Percentiles rank a stretch among this genome's conserved stretches.
phyloP scores from a whole-genome alignment of 2,113 vertebrate species.

The Passerina amoena region DNA sequence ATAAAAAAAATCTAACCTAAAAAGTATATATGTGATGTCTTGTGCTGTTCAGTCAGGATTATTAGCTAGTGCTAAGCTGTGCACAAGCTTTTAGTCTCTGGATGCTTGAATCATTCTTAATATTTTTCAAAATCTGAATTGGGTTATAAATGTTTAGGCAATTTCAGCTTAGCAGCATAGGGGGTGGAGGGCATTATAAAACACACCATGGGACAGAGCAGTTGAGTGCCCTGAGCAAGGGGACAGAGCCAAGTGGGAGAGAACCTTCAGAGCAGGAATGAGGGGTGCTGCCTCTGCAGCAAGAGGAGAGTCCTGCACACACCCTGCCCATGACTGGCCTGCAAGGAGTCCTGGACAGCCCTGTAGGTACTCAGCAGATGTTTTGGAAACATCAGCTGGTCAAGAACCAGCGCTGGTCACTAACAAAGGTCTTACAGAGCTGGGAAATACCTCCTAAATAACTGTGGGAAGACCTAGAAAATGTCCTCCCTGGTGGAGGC shows the following conservation, averaged over 20 bases:
- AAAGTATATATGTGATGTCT: not conserved
- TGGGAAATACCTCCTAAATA: not conserved
- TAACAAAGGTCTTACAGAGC: not conserved
- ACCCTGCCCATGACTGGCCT: not conserved
- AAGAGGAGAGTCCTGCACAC: not conserved
- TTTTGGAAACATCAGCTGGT: not conserved
- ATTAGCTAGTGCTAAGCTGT: not conserved
- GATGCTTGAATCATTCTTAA: not conserved
- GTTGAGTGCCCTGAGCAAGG: not conserved
- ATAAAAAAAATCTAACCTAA: not conserved
- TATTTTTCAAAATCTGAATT: conserved; percentile 2
- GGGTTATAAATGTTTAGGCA: conserved; percentile 28
- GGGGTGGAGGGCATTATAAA: not conserved
- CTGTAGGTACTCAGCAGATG: not conserved
- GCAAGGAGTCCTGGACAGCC: not conserved
- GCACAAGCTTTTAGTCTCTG: not conserved
- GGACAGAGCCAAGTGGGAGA: not conserved
- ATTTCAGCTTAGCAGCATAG: not conserved
- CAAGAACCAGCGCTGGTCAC: not conserved
- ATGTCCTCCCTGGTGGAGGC: not conserved
- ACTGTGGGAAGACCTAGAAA: not conserved
- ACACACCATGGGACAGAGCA: not conserved
- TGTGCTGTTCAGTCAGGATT: not conserved
- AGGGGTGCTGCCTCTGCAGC: not conserved
- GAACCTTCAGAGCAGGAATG: not conserved